Conservation (phyloP, 2,113 vertebrate genomes). For the Mungos mungo region DNA sequence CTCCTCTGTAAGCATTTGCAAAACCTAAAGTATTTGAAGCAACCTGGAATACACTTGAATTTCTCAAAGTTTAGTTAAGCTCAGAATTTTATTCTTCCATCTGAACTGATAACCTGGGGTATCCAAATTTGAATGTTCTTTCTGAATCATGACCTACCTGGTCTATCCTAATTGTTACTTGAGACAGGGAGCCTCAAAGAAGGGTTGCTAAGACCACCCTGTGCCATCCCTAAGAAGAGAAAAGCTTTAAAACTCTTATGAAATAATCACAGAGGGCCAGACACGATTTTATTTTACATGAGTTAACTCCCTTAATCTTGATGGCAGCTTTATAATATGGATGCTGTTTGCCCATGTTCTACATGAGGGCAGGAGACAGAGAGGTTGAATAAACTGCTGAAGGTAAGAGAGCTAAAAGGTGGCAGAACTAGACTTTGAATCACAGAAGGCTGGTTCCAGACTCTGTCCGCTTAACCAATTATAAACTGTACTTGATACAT, state of each 20-base stretch:
- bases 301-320: neutral
- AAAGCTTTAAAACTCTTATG: neutral
- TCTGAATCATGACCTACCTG: neutral
- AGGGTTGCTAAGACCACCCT: neutral
- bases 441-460: neutral
- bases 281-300: neutral
- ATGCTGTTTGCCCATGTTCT: neutral
- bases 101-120: neutral
- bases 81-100: neutral
- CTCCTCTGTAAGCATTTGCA: neutral
- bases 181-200: neutral
- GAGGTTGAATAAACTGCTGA: neutral
- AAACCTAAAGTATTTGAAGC: constrained; percentile 23
- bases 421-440: neutral
- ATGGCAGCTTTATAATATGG: neutral
- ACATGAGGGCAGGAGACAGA: neutral
- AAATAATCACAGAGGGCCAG: neutral
- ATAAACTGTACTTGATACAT: neutral
- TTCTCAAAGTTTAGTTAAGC: constrained; percentile 30
- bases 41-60: neutral
- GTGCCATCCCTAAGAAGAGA: neutral
- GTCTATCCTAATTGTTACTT: neutral
- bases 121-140: neutral
- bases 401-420: neutral
- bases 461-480: neutral